A percentile compares a stretch with the other conserved stretches of the same genome.
Evolutionary conservation across 1,140 invertebrate genomes (phyloP).

Genomic region (Apocrypta bakeri): DNA sequence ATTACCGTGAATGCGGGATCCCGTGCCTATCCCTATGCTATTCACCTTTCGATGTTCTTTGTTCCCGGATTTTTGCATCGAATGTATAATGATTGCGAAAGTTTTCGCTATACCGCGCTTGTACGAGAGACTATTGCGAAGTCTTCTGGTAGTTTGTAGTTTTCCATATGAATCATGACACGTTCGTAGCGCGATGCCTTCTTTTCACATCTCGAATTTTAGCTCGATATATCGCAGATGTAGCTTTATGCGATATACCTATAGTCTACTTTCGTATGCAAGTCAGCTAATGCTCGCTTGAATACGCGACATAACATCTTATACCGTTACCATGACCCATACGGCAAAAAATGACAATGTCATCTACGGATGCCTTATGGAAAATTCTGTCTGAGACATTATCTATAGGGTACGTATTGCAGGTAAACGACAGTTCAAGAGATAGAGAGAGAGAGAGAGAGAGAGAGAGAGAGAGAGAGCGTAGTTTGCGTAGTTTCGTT

Average conservation of each 20-base stretch:
- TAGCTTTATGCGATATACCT: background rate
- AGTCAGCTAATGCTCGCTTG: conserved; percentile 20
- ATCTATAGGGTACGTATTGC: too few species aligned
- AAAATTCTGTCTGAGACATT: background rate
- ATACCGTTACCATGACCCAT: conserved; percentile 45
- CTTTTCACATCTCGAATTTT: background rate
- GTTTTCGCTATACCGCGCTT: background rate
- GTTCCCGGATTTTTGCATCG: background rate
- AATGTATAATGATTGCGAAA: background rate
- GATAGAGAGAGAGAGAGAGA: too few species aligned
- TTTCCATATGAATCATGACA: background rate
- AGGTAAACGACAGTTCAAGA: too few species aligned
- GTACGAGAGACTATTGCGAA: too few species aligned
- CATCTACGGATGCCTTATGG: background rate
- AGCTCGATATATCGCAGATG: background rate
- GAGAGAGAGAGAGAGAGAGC: too few species aligned
- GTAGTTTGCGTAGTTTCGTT: too few species aligned
- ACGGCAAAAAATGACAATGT: background rate
- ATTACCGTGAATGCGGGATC: background rate
- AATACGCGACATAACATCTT: background rate
- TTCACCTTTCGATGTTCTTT: background rate
- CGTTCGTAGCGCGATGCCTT: background rate
- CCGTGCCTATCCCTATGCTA: background rate
- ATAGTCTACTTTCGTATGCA: conserved; percentile 37
- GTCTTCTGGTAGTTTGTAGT: background rate